phyloP scores from a whole-genome alignment of 2,113 vertebrate genomes.

The Elanoides forficatus region DNA sequence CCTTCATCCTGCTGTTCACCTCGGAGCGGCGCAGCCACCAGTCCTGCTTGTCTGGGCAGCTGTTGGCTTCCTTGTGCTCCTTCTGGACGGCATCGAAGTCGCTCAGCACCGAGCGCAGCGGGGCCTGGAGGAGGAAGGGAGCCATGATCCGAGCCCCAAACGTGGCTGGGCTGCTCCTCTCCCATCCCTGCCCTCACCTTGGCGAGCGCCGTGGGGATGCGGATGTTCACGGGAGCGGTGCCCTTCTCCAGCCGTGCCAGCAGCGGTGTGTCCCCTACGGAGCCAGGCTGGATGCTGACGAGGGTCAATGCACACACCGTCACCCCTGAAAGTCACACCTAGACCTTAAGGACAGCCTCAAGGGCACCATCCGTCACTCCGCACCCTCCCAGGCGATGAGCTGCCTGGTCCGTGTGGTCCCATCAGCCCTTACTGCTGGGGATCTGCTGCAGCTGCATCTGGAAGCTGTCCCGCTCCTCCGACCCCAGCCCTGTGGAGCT shows the following conservation, averaged over 20 bases:
- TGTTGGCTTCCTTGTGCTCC: conserved; percentile 84
- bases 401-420: too few relatives aligned
- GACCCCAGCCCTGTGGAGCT: conserved; percentile 26
- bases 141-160: fast-evolving
- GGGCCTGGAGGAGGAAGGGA: conserved; percentile 54
- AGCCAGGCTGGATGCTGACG: conserved; percentile 67
- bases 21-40: conserved; percentile 87
- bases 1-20: conserved; percentile 85
- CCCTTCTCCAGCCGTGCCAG: conserved; percentile 81
- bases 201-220: conserved; percentile 73
- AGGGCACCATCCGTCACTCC: fast-evolving
- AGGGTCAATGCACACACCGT: conserved; percentile 83
- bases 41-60: conserved; percentile 77
- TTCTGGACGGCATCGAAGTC: conserved; percentile 84
- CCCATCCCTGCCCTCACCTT: conserved; percentile 63
- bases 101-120: conserved; percentile 69
- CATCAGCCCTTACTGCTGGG: conserved; percentile 73
- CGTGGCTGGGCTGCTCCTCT: fast-evolving
- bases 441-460: conserved; percentile 72
- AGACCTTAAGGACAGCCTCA: background rate
- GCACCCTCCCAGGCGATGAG: fast-evolving
- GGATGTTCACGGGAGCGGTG: conserved; percentile 74
- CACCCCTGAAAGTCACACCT: conserved; percentile 70
- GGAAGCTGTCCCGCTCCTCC: conserved; percentile 68
- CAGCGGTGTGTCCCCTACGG: conserved; percentile 74